These are phyloP conservation scores for Tupaia tana DNA, from an alignment of 2,113 vertebrate species.

Conservation along the genomic window DNA sequence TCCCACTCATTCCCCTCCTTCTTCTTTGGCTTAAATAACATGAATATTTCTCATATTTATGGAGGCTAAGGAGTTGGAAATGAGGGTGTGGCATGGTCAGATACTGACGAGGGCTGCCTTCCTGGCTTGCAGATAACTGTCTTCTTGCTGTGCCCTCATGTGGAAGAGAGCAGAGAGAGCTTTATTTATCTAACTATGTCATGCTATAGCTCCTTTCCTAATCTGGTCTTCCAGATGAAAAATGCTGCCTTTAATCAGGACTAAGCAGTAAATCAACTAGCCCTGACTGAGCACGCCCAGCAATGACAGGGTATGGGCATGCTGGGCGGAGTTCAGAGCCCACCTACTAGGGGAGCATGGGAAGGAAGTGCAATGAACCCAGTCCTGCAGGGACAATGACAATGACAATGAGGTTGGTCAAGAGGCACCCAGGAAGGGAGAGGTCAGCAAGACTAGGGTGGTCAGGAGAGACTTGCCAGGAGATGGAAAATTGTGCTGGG, in stretches of 20 bases:
- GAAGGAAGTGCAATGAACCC: background rate
- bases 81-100: too few relatives aligned
- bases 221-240: background rate
- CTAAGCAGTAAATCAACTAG: background rate
- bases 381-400: background rate
- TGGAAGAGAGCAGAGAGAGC: too few relatives aligned
- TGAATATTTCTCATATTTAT: too few relatives aligned
- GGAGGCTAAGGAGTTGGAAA: too few relatives aligned
- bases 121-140: too few relatives aligned
- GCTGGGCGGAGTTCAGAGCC: background rate
- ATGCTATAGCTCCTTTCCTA: background rate
- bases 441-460: background rate
- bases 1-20: too few relatives aligned
- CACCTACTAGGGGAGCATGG: background rate
- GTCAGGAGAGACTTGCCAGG: background rate
- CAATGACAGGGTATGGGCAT: too few relatives aligned
- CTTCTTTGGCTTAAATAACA: too few relatives aligned
- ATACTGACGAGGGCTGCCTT: too few relatives aligned
- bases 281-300: background rate
- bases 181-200: background rate
- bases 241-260: background rate
- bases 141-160: too few relatives aligned
- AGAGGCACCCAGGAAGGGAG: background rate
- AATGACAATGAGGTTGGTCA: too few relatives aligned
- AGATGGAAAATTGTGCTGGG: background rate